phyloP scores from a whole-genome alignment of 2,113 vertebrate species.

The Lucifuga dentata region DNA sequence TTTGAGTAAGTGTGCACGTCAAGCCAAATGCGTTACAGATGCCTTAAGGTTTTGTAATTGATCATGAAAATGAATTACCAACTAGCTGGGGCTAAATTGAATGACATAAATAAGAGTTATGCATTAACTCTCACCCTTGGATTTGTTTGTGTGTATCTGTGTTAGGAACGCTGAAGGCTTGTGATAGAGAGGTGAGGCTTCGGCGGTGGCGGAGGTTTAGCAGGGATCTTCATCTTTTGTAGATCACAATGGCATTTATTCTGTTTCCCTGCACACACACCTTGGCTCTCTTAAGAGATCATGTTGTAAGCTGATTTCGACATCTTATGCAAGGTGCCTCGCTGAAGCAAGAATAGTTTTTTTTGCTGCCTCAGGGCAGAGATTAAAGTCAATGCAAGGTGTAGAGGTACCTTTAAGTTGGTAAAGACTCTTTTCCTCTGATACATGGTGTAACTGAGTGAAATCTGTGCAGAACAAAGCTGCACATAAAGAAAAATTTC shows the following conservation, averaged over 20 bases:
- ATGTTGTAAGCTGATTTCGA: conserved; percentile 75
- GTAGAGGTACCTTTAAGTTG: conserved; percentile 72
- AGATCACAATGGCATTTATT: conserved; percentile 58
- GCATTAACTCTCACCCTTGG: conserved; percentile 56
- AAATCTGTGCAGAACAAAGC: conserved; percentile 62
- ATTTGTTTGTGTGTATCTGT: conserved; percentile 70
- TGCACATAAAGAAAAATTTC: conserved; percentile 27
- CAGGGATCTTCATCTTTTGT: conserved; percentile 53
- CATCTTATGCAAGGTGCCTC: conserved; percentile 73
- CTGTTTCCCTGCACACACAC: conserved; percentile 28
- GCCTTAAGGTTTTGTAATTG: conserved; percentile 83
- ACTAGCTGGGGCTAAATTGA: conserved; percentile 79
- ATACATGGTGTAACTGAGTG: conserved; percentile 76
- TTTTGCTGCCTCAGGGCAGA: conserved; percentile 58
- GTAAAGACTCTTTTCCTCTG: conserved; percentile 67
- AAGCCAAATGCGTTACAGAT: conserved; percentile 73
- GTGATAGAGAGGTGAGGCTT: conserved; percentile 28
- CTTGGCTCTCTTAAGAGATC: conserved; percentile 73
- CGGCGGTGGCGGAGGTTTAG: neutral
- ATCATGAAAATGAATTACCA: conserved; percentile 83
- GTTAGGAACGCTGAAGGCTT: conserved; percentile 23
- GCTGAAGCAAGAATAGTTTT: conserved; percentile 61
- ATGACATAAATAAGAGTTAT: conserved; percentile 84
- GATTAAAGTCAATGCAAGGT: conserved; percentile 73
- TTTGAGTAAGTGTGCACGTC: conserved; percentile 53